Evolutionary conservation across 2,113 vertebrate genomes (phyloP).

Genomic region (Anolis carolinensis): DNA sequence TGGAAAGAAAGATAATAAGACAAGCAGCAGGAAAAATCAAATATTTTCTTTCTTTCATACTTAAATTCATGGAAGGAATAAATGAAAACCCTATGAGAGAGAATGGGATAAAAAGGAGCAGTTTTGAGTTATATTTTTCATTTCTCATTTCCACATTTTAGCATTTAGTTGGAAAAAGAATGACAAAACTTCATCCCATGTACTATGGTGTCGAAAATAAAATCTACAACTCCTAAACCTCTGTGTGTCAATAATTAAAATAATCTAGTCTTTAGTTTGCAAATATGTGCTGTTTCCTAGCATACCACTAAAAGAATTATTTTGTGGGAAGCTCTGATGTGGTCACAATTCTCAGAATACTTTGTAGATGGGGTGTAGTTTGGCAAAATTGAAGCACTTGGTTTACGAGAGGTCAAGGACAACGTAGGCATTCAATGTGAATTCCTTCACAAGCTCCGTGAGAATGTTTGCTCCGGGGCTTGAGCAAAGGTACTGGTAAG

Average conservation of each 20-base stretch:
- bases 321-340: not conserved
- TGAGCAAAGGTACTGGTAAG: conserved; percentile 14
- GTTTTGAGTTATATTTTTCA: not conserved
- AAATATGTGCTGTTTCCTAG: not conserved
- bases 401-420: conserved; percentile 25
- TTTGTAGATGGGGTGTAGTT: not conserved
- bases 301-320: not conserved
- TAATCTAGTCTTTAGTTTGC: not conserved
- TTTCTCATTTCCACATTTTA: not conserved
- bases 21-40: not conserved
- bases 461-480: conserved; percentile 9
- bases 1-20: not conserved
- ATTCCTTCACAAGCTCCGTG: conserved; percentile 27
- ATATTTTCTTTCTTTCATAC: no score
- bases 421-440: conserved; percentile 13
- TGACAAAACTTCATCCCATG: not conserved
- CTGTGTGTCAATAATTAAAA: not conserved
- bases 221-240: not conserved
- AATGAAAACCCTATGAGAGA: not conserved
- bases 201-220: not conserved
- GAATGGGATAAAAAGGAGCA: not conserved
- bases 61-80: not conserved
- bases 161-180: not conserved
- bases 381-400: not conserved
- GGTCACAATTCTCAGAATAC: not conserved